Base-by-base conservation (phyloP, 1,140 invertebrate species). In the Melanaphis sacchari region DNA sequence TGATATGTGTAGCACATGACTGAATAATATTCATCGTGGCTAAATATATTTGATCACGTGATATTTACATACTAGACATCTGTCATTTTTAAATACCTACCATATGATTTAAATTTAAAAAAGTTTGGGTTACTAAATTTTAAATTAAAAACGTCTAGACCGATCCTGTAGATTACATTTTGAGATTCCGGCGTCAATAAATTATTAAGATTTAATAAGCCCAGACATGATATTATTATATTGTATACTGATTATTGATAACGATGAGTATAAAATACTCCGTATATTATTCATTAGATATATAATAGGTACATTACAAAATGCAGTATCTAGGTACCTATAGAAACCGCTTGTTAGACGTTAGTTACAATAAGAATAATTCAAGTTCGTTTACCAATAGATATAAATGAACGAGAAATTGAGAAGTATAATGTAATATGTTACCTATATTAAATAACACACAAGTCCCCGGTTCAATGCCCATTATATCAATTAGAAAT, bases 401-500 rank as follows among this genome's bases (percentile, higher is more conserved):
- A 24, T 41, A 40, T 84, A 22, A 40, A 84, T 84, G 82, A 84
- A 84, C 41, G 40, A 26, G 36, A 84, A 84, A 41, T 40, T 26
- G 40, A 38, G 36, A 84, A 82, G 21, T 82, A 82, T 82, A 24
- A 40, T 82, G n/a, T n/a, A n/a, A 82, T 82, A 21, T 40, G 18
- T 38, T 82, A 82, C n/a, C 81, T 38, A 66, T 66, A 66, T 66
- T 66, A 24, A 84, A 40, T 84, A 84, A 38, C 7, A 41, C 24
- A 85, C 24, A 85, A 85, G 24, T 43, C 41, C 9, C 41, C 24
- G 8, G 82, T 40, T 85, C 82, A 85, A 85, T 31, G 82, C 26
- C 82, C 82, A 85, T 85, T 41, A 41, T 85, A 41, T 85, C 40
- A 85, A 85, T 85, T 43, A 26, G 3, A 40, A 85, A 85, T 85